Base-by-base conservation (phyloP, 2,113 vertebrate species). In the Rhabdomys dilectus region DNA sequence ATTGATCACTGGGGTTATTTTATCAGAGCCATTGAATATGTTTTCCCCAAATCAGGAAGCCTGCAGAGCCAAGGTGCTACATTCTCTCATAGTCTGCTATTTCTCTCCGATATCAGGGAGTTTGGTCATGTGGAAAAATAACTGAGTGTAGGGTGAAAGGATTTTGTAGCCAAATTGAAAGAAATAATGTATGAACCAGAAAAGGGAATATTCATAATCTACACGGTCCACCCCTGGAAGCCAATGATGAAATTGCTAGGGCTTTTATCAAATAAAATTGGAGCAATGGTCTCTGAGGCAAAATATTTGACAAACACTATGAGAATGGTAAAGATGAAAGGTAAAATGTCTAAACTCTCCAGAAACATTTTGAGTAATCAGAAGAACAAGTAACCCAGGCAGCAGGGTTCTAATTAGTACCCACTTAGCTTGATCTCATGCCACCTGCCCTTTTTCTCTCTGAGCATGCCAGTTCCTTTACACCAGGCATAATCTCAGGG, bases 91-190 rank as follows among this genome's bases (percentile, higher is more conserved):
- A 91, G 76, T 26, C 9, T 86, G 12, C 36, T 42, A 42, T 76
- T 90, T 80, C 62, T 60, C 94, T 91, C 76, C 88, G 87, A 87
- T 66, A 91, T 51, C 22, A 26, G 5, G 24, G 21, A 93, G 36
- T 58, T 89, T 19, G 34, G 16, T 76, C 1, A 21, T 36, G 6
- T 7, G 34, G 76, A 53, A 90, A 93, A 84, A 42, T 8, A 85
- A 85, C 42, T 89, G 45, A 6, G 26, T 5, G 12, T 91, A 11
- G 0, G 62, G 75, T 87, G 0, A 93, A 22, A 91, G 17, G 17
- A 13, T 0, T 85, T 56, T 39, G 13, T 21, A 93, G 31, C 3
- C 82, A 82, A 68, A 70, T 24, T 62, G 29, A 66, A 86, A 72
- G 51, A 48, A 95, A 0, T 93, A 11, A 45, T 78, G n/a, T 58